Conservation (phyloP, 1,140 invertebrate genomes). For the Oncopodura yosiiana region DNA sequence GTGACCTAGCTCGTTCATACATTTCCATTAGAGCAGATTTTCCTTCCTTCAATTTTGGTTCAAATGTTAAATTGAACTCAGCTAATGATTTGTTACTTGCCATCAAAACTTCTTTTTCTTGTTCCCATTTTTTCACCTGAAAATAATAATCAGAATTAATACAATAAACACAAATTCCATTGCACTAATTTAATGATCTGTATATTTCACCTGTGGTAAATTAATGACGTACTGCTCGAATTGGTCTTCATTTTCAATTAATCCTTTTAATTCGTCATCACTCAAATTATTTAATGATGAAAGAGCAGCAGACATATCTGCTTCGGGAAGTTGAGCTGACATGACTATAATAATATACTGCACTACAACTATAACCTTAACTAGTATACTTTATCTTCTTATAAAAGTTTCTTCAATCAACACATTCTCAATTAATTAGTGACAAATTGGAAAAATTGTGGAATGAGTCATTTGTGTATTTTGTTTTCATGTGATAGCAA, state of each 20-base stretch:
- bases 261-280: slow-evolving; percentile 67
- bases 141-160: slow-evolving; percentile 37
- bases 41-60: slow-evolving; percentile 64
- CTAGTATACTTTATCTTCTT: too few species aligned
- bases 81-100: slow-evolving; percentile 74
- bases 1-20: slow-evolving; percentile 54
- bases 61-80: slow-evolving; percentile 72
- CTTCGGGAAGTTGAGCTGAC: slow-evolving; percentile 25
- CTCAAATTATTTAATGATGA: slow-evolving; percentile 48
- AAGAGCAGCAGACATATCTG: slow-evolving; percentile 43
- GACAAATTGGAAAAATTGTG: too few species aligned
- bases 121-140: slow-evolving; percentile 64
- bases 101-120: slow-evolving; percentile 73
- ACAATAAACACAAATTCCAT: not conserved
- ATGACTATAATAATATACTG: too few species aligned
- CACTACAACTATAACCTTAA: too few species aligned
- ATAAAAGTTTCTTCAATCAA: too few species aligned
- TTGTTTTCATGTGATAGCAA: too few species aligned
- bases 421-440: too few species aligned
- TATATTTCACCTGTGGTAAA: slow-evolving; percentile 58
- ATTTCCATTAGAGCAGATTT: slow-evolving; percentile 57
- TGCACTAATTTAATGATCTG: slow-evolving; percentile 10
- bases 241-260: slow-evolving; percentile 72
- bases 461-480: too few species aligned
- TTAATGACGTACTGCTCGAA: slow-evolving; percentile 67